Conservation (phyloP, 2,113 vertebrate genomes). For the Bubalus kerabau region DNA sequence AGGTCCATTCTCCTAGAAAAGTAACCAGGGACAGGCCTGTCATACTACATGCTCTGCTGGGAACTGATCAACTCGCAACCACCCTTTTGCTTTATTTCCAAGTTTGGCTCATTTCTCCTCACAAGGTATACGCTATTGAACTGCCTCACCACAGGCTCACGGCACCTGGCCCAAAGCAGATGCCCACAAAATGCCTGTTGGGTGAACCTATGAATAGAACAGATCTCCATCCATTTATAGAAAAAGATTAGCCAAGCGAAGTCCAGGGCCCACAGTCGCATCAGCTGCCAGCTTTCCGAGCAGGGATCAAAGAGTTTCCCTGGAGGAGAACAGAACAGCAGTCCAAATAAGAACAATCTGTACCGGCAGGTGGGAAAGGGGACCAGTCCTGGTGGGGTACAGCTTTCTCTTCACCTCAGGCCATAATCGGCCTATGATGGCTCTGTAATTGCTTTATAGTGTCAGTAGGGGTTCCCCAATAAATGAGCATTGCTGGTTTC, state of each 20-base stretch:
- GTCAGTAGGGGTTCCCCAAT: conserved; percentile 73
- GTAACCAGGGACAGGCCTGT: not conserved
- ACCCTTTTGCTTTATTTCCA: not conserved
- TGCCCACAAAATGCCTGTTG: not conserved
- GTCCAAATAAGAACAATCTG: conserved; percentile 73
- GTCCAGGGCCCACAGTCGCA: not conserved
- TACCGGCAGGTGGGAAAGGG: conserved; percentile 69
- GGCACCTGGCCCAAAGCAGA: not conserved
- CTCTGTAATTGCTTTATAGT: conserved; percentile 74
- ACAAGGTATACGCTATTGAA: not conserved
- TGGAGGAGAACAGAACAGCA: conserved; percentile 52
- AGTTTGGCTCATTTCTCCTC: not conserved
- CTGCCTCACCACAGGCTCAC: not conserved
- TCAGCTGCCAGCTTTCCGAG: conserved; percentile 42
- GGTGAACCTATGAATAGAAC: not conserved
- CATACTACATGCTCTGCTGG: not conserved
- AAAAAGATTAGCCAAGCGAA: not conserved
- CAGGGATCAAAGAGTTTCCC: conserved; percentile 68
- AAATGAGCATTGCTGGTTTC: conserved; percentile 68
- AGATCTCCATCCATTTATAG: not conserved
- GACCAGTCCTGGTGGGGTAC: conserved; percentile 41
- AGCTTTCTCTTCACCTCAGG: conserved; percentile 64
- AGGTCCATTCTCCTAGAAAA: not conserved
- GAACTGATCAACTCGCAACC: not conserved
- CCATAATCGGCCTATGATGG: conserved; percentile 69